Conservation (phyloP, 2,888 invertebrate species). For the Eristalis tenax region DNA sequence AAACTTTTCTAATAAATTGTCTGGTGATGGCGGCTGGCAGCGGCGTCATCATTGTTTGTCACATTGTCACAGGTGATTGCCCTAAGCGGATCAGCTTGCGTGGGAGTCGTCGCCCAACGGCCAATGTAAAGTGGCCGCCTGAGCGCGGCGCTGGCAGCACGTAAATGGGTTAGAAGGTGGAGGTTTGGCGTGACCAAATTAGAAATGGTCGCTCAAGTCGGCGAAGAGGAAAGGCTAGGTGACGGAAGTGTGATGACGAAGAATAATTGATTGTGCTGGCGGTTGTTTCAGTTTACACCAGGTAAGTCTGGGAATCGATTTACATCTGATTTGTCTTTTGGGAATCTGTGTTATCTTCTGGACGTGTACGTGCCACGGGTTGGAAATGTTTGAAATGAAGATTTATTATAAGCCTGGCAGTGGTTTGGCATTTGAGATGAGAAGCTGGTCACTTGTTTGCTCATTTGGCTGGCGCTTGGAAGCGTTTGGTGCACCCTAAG, state of each 20-base stretch:
- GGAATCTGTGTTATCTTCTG: neutral
- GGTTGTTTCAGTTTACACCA: neutral
- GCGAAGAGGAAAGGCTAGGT: slow-evolving; percentile 17
- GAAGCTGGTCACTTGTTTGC: no score
- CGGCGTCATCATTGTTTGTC: slow-evolving; percentile 29
- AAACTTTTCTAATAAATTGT: slow-evolving; percentile 13
- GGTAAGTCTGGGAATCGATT: neutral
- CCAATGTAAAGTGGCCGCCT: neutral
- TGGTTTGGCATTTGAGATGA: no score
- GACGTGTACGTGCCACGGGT: neutral
- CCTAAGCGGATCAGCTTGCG: slow-evolving; percentile 35
- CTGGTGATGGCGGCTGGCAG: slow-evolving; percentile 4
- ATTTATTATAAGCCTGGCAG: no score
- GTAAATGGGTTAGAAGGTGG: slow-evolving; percentile 50
- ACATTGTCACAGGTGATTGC: slow-evolving; percentile 37
- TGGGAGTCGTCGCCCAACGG: slow-evolving; percentile 1
- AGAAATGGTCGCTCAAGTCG: slow-evolving; percentile 2
- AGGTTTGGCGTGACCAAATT: slow-evolving; percentile 76
- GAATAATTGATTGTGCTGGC: neutral
- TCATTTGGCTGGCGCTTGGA: no score
- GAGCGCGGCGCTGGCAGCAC: neutral
- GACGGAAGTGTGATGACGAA: neutral
- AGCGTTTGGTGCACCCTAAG: no score
- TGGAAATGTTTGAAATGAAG: no score
- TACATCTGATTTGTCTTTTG: neutral